Evolutionary conservation across 1,140 invertebrate species (phyloP), one percentile per base, ranked within the genome.

Genomic region (Araneus ventricosus): DNA sequence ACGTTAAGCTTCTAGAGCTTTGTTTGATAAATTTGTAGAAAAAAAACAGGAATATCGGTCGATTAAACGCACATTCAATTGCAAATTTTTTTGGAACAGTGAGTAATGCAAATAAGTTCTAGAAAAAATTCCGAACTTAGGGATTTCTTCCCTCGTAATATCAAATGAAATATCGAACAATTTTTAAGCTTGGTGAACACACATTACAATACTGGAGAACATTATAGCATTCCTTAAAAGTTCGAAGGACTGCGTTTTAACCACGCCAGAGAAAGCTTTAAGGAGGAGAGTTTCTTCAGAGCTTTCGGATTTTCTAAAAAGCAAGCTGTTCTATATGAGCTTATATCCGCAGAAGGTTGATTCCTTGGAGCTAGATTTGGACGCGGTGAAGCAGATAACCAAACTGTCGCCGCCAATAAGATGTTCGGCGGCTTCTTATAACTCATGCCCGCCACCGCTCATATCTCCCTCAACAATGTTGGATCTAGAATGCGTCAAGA

Each of bases 331-430:
- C 34, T 93, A 75, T 93, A 93, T 89, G 92, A 93, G 87, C 92
- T 93, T 93, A 93, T 93, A 89, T 84, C 92, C 92, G 87, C 86
- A 89, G 24, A 45, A 84, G 45, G 86, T 93, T 4, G 92, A 93
- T 52, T 63, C 87, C 27, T n/a, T 84, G 41, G 92, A 93, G 57
- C 70, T 89, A 89, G 87, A 85, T 84, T 87, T 93, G 63, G 92
- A 93, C 4, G 34, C 92, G 45, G 92, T 93, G 63, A 93, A 88
- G 27, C 39, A 88, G 85, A 88, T 93, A 7, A 57, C 27, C 41
- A 88, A 80, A 34, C 70, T 88, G 37, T 20, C 87, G 24, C 86
- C 92, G 4, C 86, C 92, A 14, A 34, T 75, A 24, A 52, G 24
- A 14, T 61, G 52, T 80, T 52, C 84, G 5, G 17, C 20, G 10